These are phyloP conservation scores for Catocala nupta DNA, from an alignment of 2,888 invertebrate species.

Conservation along the genomic window DNA sequence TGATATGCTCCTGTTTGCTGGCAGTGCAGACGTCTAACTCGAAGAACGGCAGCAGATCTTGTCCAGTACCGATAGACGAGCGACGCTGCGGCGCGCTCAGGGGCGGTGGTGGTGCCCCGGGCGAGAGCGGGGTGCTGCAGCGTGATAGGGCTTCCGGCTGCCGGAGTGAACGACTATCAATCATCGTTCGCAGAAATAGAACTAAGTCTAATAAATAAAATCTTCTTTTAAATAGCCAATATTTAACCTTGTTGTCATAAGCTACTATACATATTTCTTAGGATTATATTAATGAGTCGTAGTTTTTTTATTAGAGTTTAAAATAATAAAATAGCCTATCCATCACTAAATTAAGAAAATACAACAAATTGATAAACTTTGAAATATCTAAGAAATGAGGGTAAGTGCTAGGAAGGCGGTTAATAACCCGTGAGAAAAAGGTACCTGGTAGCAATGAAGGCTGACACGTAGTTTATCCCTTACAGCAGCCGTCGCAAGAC, in stretches of 20 bases:
- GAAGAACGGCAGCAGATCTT: constrained; percentile 91
- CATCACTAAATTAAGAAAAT: no score
- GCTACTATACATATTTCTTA: no score
- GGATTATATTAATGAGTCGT: no score
- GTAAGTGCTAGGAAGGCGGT: no score
- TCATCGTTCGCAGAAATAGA: background rate
- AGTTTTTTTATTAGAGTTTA: no score
- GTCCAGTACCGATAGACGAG: constrained; percentile 68
- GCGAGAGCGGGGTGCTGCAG: constrained; percentile 94
- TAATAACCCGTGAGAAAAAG: no score
- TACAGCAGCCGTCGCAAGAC: constrained; percentile 90
- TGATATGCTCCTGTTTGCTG: constrained; percentile 95
- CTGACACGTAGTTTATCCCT: constrained; percentile 93
- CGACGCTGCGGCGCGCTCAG: constrained; percentile 74
- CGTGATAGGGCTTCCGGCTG: constrained; percentile 94
- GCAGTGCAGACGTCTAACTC: constrained; percentile 95
- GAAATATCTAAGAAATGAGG: no score
- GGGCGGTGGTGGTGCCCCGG: constrained; percentile 81
- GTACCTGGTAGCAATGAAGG: constrained; percentile 92
- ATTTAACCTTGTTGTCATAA: no score
- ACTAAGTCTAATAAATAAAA: background rate
- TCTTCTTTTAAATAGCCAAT: no score
- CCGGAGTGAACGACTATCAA: background rate
- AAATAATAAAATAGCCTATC: no score
- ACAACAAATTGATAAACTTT: no score